Evolutionary conservation across 2,888 invertebrate genomes (phyloP), one percentile per base, ranked within the genome.

Genomic region (Artemia sinica): DNA sequence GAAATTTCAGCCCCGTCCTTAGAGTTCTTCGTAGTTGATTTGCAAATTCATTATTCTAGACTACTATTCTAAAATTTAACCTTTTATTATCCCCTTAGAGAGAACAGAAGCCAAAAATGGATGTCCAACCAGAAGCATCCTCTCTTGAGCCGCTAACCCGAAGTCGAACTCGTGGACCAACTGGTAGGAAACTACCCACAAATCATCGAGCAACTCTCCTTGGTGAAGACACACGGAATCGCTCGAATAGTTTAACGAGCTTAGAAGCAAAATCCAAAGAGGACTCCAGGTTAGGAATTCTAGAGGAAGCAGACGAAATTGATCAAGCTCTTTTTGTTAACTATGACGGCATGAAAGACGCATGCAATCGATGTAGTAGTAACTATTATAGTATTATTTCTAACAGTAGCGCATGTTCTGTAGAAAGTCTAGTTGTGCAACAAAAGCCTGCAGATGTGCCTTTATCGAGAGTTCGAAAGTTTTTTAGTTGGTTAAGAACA

Each of bases 301-400:
- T 58, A 58, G 10, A 58, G n/a, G 58, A 58, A 58, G 58, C 58
- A 58, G 58, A 58, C n/a, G 58, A 58, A 58, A 14, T 58, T 58
- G 58, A 58, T 8, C 58, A 58, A 58, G 58, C 58, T 58, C 58
- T 58, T 9, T 58, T 58, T 58, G 58, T 58, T n/a, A 58, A 58
- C 58, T 58, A 58, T 8, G 58, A 58, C 18, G 58, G 58, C 58
- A 58, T 58, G 58, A 58, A 58, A 58, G 14, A 58, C 1, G 58
- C 58, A 58, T 58, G 58, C 18, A 58, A 58, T 18, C n/a, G 58
- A 58, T 14, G 8, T 14, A 18, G 18, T 58, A 58, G 58, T 18
- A 8, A 14, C 14, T 58, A 58, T 8, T 18, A 58, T 58, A 58
- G 58, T 10, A n/a, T 58, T 58, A 10, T 18, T 14, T 58, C 14